Evolutionary conservation across 2,797 vertebrate species (phyloP).

Genomic region (Poeciliopsis paucimaculata): DNA sequence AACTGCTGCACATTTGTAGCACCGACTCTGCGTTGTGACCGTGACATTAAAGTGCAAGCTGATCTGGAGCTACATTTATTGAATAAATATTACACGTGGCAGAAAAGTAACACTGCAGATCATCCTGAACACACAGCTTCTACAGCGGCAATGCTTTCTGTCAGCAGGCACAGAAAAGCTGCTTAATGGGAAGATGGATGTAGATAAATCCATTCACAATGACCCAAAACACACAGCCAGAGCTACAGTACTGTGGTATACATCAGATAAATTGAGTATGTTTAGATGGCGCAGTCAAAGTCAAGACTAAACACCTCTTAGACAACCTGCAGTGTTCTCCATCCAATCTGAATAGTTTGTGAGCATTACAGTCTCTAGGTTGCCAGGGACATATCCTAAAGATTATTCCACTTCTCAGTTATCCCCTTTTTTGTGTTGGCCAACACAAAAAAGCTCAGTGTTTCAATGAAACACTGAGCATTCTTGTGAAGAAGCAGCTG

Average conservation of each 20-base stretch:
- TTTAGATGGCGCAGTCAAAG: neutral
- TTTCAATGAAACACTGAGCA: neutral
- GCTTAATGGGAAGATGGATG: neutral
- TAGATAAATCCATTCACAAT: neutral
- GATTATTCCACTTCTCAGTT: neutral
- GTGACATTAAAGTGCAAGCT: neutral
- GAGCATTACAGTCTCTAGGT: neutral
- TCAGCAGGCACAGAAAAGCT: neutral
- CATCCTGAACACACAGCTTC: neutral
- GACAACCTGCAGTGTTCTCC: neutral
- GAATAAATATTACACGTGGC: neutral
- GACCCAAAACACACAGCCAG: neutral
- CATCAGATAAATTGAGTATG: neutral
- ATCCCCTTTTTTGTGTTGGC: neutral
- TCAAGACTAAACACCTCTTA: neutral
- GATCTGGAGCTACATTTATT: slow-evolving; percentile 1
- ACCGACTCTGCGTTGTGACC: neutral
- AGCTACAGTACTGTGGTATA: neutral
- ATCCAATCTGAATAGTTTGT: neutral
- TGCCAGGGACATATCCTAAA: neutral
- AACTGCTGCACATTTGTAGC: neutral
- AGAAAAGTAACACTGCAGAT: neutral
- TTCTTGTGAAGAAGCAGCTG: neutral
- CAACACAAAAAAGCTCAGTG: too few species aligned
- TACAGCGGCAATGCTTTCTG: neutral